Percentiles rank a stretch among this genome's conserved stretches.
These are phyloP conservation scores for Electrona antarctica DNA, from an alignment of 2,113 vertebrate species.

Conservation along the genomic window DNA sequence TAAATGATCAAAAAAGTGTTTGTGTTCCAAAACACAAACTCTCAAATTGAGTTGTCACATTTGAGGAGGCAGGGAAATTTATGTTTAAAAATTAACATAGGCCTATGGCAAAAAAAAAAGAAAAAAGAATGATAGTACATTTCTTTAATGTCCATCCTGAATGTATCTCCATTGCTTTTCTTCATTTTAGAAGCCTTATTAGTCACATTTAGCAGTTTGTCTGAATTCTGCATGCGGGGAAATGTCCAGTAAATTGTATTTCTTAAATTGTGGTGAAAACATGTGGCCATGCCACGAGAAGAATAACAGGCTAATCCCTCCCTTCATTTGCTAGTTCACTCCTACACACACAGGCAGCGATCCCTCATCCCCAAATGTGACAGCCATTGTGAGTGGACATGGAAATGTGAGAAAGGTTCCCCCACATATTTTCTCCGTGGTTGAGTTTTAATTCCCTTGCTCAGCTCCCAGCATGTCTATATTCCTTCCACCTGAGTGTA, in stretches of 20 bases:
- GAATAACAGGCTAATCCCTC: slow-evolving; percentile 73
- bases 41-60: too few species aligned
- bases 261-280: slow-evolving; percentile 45
- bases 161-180: too few species aligned
- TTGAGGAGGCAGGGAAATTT: too few species aligned
- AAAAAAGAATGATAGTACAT: too few species aligned
- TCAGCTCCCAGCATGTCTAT: slow-evolving; percentile 74
- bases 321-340: slow-evolving; percentile 49
- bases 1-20: too few species aligned
- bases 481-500: slow-evolving; percentile 81
- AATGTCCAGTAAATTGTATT: slow-evolving; percentile 32
- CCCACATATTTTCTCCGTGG: slow-evolving; percentile 51
- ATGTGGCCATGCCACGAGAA: slow-evolving; percentile 53
- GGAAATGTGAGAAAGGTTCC: slow-evolving; percentile 80
- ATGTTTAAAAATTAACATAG: too few species aligned
- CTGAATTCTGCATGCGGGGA: not conserved
- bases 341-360: slow-evolving; percentile 66
- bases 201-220: slow-evolving; percentile 32
- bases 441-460: slow-evolving; percentile 80
- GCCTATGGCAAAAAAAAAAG: too few species aligned
- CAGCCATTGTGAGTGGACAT: slow-evolving; percentile 72
- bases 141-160: too few species aligned
- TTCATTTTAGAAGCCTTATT: too few species aligned
- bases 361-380: slow-evolving; percentile 62
- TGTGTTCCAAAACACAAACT: too few species aligned